These are phyloP conservation scores for Maniola jurtina DNA, from an alignment of 1,140 invertebrate species.

Conservation along the genomic window DNA sequence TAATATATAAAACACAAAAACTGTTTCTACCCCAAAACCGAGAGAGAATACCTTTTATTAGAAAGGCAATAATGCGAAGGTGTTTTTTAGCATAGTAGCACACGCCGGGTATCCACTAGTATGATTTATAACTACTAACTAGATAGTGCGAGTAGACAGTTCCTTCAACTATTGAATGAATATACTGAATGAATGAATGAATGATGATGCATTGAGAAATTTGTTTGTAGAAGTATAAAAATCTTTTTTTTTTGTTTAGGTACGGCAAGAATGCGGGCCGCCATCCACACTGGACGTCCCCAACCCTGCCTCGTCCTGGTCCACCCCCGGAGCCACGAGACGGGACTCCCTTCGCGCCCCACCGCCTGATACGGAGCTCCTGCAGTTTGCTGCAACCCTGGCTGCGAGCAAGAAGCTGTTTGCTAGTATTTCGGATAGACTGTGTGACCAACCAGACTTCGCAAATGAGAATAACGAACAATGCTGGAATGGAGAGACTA, in stretches of 20 bases:
- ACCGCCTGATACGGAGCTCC: constrained; percentile 79
- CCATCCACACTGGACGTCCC: constrained; percentile 60
- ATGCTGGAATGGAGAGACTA: constrained; percentile 87
- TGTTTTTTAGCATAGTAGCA: no score
- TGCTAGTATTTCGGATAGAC: constrained; percentile 81
- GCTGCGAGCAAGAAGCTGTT: constrained; percentile 85
- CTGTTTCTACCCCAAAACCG: no score
- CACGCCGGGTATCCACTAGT: no score
- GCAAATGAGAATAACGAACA: constrained; percentile 80
- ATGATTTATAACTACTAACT: no score
- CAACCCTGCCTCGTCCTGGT: constrained; percentile 35
- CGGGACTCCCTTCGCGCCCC: constrained; percentile 60
- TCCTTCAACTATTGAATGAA: no score
- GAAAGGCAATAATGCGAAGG: no score
- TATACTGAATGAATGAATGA: no score
- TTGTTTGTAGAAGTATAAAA: neutral
- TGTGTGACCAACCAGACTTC: constrained; percentile 83
- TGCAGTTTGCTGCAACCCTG: constrained; percentile 83
- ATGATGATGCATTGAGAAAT: no score
- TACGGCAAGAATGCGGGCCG: constrained; percentile 78
- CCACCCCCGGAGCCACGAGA: constrained; percentile 44
- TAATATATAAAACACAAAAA: no score
- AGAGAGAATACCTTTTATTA: no score
- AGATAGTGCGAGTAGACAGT: no score
- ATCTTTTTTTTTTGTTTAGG: constrained; percentile 55